phyloP scores from a whole-genome alignment of 2,113 vertebrate genomes.

The Alligator sinensis region DNA sequence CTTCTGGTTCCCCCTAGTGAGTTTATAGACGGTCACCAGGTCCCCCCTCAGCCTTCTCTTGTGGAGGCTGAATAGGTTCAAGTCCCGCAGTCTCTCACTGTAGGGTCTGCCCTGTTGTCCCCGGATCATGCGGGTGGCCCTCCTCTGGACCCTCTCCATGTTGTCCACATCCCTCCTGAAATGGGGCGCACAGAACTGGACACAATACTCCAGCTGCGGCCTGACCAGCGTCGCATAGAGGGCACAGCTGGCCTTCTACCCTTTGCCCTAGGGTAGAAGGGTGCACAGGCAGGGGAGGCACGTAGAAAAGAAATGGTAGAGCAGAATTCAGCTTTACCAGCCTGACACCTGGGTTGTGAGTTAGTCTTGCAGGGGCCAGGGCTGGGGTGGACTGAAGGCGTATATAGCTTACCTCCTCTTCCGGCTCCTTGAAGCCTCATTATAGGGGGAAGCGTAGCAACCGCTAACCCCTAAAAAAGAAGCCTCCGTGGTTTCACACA shows the following conservation, averaged over 20 bases:
- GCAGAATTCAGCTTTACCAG: background rate
- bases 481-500: background rate
- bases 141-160: too few relatives aligned
- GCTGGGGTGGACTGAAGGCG: background rate
- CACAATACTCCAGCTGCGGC: too few relatives aligned
- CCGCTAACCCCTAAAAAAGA: too few relatives aligned
- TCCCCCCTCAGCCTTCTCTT: too few relatives aligned
- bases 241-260: background rate
- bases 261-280: fast-evolving
- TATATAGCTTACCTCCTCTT: fast-evolving
- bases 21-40: too few relatives aligned
- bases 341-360: background rate
- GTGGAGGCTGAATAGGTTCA: too few relatives aligned
- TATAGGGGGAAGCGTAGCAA: background rate
- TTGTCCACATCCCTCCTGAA: too few relatives aligned
- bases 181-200: too few relatives aligned
- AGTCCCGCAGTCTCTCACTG: too few relatives aligned
- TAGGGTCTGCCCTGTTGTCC: too few relatives aligned
- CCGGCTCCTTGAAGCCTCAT: background rate
- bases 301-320: fast-evolving
- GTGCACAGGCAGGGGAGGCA: background rate
- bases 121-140: too few relatives aligned
- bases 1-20: too few relatives aligned
- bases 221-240: background rate
- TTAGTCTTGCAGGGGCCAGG: background rate